These are phyloP conservation scores for Tricholaema leucomelas DNA, from an alignment of 2,113 vertebrate genomes.

Conservation along the genomic window DNA sequence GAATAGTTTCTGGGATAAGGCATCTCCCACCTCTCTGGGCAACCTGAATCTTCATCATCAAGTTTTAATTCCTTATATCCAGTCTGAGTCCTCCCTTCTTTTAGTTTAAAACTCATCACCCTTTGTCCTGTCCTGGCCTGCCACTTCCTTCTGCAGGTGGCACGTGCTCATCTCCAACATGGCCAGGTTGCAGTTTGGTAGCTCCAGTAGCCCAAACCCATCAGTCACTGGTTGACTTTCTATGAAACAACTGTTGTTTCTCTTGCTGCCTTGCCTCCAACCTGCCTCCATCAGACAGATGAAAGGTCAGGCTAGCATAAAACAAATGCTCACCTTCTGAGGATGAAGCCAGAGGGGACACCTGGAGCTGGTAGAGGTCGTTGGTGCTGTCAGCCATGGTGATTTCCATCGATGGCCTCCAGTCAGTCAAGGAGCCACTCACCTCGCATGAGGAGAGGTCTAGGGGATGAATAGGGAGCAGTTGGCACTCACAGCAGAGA, in stretches of 20 bases:
- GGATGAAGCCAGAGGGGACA: conserved; percentile 76
- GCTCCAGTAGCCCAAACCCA: neutral
- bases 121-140: too few relatives aligned
- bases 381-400: conserved; percentile 78
- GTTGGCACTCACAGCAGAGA: neutral
- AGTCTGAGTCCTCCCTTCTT: too few relatives aligned
- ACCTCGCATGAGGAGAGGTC: conserved; percentile 61
- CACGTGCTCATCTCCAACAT: neutral
- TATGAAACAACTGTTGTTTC: neutral
- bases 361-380: conserved; percentile 77
- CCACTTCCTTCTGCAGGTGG: neutral
- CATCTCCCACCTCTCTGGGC: too few relatives aligned
- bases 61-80: too few relatives aligned
- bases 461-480: neutral
- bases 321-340: conserved; percentile 67
- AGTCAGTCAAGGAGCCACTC: conserved; percentile 51
- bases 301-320: neutral
- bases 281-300: neutral
- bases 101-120: too few relatives aligned
- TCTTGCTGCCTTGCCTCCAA: neutral
- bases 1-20: too few relatives aligned
- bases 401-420: conserved; percentile 60
- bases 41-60: too few relatives aligned
- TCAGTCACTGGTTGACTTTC: neutral
- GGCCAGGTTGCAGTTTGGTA: neutral